Evolutionary conservation across 1,140 invertebrate species (phyloP), one percentile per base, ranked within the genome.

Genomic region (Ips typographus): DNA sequence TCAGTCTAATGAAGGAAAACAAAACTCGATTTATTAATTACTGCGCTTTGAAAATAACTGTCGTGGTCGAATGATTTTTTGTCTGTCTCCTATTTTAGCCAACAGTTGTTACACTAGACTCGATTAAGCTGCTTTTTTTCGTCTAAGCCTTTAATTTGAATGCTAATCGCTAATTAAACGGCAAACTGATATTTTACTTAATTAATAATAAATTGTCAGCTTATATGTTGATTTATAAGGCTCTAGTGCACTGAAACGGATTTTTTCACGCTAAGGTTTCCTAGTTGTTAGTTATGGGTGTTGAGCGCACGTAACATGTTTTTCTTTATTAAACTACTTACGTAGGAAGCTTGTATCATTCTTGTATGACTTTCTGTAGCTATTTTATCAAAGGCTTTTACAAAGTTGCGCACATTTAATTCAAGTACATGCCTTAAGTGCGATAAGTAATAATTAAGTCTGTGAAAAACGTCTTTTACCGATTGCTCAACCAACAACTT

Each of bases 151-250:
- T 58, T 40, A 41, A 58, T 58, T 58, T 58, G 5, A 58, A 58
- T 41, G 40, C 39, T 58, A 58, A 58, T 58, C 40, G 41, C 37
- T 58, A 58, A 58, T 40, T 58, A 58, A 58, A 41, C 40, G 37
- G 37, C 40, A 58, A 38, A 40, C 6, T 40, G 37, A 58, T 58
- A 58, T 58, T 58, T 58, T 7, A 38, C 56, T 58, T 58, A 58
- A 58, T 58, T 58, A 58, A 58, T 58, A 58, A 40, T 58, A 58
- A 58, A 58, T 58, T 58, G 56, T 58, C 56, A 58, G 56, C 56
- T 40, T 49, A 49, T 58, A 58, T 40, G 56, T 40, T 58, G 56
- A 58, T 58, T 58, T 58, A 58, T 58, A 40, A 2, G 56, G 56
- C 56, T 58, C 38, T 38, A 22, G 40, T 58, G 41, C 56, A 58